Conservation (phyloP, 2,888 invertebrate species). For the Pristionchus exspectatus region DNA sequence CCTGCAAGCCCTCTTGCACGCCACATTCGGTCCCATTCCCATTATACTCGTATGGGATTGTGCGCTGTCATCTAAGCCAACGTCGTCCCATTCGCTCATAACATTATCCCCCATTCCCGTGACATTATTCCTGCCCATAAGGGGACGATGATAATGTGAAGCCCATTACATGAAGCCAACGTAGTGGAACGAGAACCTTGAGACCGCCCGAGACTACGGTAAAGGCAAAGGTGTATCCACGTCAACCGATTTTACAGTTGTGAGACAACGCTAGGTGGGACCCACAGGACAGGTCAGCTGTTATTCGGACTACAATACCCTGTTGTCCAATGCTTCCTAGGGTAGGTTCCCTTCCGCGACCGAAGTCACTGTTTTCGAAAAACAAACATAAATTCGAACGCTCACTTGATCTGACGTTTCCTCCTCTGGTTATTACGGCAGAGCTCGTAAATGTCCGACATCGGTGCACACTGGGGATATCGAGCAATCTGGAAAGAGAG, state of each 20-base stretch:
- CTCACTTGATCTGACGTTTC: background rate
- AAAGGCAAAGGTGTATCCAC: too few relatives aligned
- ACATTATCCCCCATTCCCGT: background rate
- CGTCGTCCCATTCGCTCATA: background rate
- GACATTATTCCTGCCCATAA: background rate
- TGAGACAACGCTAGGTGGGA: too few relatives aligned
- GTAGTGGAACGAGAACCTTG: too few relatives aligned
- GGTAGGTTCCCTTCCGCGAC: too few relatives aligned
- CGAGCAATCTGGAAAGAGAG: background rate
- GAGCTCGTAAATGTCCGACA: background rate
- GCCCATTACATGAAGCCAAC: background rate
- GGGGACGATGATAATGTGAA: background rate
- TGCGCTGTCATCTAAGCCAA: background rate
- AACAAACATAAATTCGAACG: background rate
- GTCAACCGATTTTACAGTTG: too few relatives aligned
- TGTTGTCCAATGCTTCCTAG: too few relatives aligned
- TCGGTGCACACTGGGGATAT: background rate
- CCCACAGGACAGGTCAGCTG: too few relatives aligned
- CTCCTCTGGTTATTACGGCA: background rate
- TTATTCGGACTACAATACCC: too few relatives aligned
- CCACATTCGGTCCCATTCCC: background rate
- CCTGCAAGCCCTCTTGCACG: background rate
- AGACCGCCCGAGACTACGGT: too few relatives aligned
- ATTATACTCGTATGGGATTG: background rate
- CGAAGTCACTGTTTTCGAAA: too few relatives aligned